Evolutionary conservation across 2,797 vertebrate genomes (phyloP), one percentile per base, ranked within the genome.

Genomic region (Buceros bicornis): DNA sequence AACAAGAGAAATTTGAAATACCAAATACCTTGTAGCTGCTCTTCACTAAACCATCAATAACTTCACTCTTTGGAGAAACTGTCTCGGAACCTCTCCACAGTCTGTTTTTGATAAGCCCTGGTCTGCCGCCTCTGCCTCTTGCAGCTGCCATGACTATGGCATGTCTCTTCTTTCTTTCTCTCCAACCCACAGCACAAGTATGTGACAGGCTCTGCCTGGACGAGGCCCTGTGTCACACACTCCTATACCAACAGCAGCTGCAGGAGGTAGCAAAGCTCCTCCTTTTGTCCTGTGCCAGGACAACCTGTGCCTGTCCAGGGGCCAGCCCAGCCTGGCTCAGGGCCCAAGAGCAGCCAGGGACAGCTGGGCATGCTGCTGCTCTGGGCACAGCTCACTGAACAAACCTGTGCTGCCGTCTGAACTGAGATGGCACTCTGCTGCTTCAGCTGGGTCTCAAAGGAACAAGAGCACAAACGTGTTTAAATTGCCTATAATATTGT

Each of bases 11-110:
- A 71, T 53, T 71, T 87, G 62, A 85, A 85, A 89, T 42, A 81
- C 33, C 77, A 87, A 87, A 93, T 97, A 96, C 96, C 96, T 96
- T 51, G 87, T 40, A 50, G 51, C 10, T 77, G 16, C 62, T 95
- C 82, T 93, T 92, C 88, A 56, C 13, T 54, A 87, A 78, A 57
- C 16, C 0, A 0, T 56, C 86, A 91, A 3, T 42, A 82, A 19
- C 61, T 76, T 72, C 8, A 5, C 40, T 48, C 43, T 50, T 57
- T n/a, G 80, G 19, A 92, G 43, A 43, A 89, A 40, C 5, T 0
- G 26, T 22, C 37, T 88, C 56, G 37, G 81, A 67, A 37, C 16
- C 43, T 48, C 57, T 10, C 40, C 80, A 47, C 50, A 25, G 45
- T 8, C 33, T 43, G 50, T 29, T 82, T 73, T 50, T 76, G 65